Evolutionary conservation across 1,140 invertebrate species (phyloP).

Genomic region (Artemia franciscana): DNA sequence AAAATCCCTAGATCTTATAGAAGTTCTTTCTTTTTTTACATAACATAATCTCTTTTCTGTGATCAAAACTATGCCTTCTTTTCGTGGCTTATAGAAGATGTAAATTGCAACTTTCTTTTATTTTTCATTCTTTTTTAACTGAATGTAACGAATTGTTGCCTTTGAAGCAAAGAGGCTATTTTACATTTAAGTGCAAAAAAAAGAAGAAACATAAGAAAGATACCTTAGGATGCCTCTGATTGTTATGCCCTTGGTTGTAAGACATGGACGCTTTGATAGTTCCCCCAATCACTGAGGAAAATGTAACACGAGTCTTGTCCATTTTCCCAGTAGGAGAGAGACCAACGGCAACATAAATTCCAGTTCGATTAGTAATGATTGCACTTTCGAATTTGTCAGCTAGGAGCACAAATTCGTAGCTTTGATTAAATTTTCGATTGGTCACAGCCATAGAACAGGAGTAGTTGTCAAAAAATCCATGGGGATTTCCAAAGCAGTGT

Average conservation of each 20-base stretch:
- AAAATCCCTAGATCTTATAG: too few relatives aligned
- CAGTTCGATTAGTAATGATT: neutral
- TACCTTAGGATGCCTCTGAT: neutral
- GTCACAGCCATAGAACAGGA: neutral
- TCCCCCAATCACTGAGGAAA: neutral
- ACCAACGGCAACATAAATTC: slow-evolving; percentile 2
- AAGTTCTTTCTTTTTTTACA: too few relatives aligned
- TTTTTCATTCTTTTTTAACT: too few relatives aligned
- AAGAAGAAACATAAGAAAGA: neutral
- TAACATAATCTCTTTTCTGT: too few relatives aligned
- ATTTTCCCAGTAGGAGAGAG: neutral
- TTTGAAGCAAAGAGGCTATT: too few relatives aligned
- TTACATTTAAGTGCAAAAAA: too few relatives aligned
- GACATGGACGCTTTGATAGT: neutral
- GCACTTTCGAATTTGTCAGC: neutral
- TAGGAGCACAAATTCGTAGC: slow-evolving; percentile 1
- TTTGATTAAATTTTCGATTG: neutral
- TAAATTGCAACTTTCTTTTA: too few relatives aligned
- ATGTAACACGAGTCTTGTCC: neutral
- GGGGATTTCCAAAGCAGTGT: slow-evolving; percentile 1
- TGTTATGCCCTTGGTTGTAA: neutral
- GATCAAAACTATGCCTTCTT: too few relatives aligned
- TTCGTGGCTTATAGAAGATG: too few relatives aligned
- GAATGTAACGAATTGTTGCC: too few relatives aligned
- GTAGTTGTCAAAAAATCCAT: neutral